Percentiles rank a stretch among this genome's conserved stretches.
phyloP scores from a whole-genome alignment of 2,797 vertebrate genomes.

The Tapirus indicus region DNA sequence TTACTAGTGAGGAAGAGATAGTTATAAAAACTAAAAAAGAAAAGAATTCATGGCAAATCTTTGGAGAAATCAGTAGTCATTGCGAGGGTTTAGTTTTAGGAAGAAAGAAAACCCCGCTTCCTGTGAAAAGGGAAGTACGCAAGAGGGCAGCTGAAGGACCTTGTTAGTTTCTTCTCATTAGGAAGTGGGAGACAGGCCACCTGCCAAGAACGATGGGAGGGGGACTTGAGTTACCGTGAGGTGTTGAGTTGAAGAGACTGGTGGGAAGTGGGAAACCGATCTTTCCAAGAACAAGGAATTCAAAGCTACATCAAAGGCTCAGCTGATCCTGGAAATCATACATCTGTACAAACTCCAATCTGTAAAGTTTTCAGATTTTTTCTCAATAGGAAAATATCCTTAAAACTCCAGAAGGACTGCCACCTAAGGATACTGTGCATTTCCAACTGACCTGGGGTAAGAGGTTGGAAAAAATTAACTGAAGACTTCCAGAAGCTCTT shows the following conservation, averaged over 20 bases:
- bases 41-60: neutral
- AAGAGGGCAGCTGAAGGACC: neutral
- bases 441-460: neutral
- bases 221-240: neutral
- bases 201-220: neutral
- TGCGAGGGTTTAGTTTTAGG: neutral
- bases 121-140: neutral
- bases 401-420: neutral
- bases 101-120: neutral
- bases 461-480: neutral
- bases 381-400: neutral
- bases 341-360: neutral
- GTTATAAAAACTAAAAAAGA: neutral
- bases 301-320: neutral
- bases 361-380: neutral
- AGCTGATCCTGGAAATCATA: neutral
- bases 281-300: neutral
- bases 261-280: neutral
- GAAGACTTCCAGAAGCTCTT: neutral
- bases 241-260: neutral
- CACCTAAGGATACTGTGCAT: neutral
- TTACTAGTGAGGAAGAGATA: neutral
- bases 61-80: neutral
- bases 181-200: neutral
- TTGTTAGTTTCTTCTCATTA: neutral